Evolutionary conservation across 2,797 vertebrate genomes (phyloP).

Genomic region (Somateria mollissima): DNA sequence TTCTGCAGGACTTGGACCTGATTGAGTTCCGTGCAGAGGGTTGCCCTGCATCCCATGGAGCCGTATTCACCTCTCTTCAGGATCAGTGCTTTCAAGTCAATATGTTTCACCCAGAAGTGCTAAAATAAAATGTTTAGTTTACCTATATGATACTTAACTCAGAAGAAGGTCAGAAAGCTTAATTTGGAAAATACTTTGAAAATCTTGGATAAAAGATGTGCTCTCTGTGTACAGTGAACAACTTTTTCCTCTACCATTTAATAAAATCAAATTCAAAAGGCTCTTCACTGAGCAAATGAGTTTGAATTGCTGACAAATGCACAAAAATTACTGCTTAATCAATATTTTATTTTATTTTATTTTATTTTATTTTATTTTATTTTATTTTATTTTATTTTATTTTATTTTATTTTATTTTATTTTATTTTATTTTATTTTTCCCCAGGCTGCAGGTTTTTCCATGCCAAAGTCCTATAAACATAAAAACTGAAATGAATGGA

Average conservation of each 20-base stretch:
- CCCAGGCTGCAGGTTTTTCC: background rate
- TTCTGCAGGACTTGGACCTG: background rate
- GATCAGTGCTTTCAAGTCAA: background rate
- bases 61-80: background rate
- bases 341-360: background rate
- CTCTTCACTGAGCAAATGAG: background rate
- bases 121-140: background rate
- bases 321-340: background rate
- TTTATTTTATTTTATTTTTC: background rate
- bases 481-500: background rate
- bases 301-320: conserved; percentile 6
- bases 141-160: background rate
- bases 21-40: fast-evolving
- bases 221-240: background rate
- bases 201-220: background rate
- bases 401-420: background rate
- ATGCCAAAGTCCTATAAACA: background rate
- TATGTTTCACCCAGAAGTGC: background rate
- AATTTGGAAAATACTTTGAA: background rate
- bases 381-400: background rate
- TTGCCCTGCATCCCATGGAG: background rate
- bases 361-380: background rate
- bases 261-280: background rate
- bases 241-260: background rate
- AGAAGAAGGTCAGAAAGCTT: background rate